A percentile compares a stretch with the other conserved stretches of the same genome.
Evolutionary conservation across 2,888 invertebrate species (phyloP).

Genomic region (Alcis repandata): DNA sequence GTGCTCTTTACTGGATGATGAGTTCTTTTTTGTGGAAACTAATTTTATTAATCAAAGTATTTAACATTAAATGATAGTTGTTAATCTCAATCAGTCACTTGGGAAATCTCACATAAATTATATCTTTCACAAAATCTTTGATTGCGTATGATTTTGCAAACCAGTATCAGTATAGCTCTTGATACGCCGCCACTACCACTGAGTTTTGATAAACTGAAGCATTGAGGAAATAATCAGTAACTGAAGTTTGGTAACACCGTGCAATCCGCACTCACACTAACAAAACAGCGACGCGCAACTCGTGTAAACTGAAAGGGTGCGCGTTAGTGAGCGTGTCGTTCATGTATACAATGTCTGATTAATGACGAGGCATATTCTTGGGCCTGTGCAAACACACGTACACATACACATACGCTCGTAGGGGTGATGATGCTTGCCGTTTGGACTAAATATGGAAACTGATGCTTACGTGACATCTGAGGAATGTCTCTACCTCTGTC

Average conservation of each 20-base stretch:
- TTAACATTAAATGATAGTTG: not conserved
- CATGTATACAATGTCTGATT: constrained; percentile 55
- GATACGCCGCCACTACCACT: not conserved
- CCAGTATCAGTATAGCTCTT: not conserved
- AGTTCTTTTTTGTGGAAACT: not conserved
- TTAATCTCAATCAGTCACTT: not conserved
- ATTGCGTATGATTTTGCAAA: not conserved
- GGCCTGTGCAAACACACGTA: constrained; percentile 39
- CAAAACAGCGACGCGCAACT: constrained; percentile 38
- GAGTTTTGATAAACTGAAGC: not conserved
- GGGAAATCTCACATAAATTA: not conserved
- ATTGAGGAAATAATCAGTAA: not conserved
- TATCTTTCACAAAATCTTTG: not conserved
- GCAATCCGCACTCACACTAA: constrained; percentile 48
- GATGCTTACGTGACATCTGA: constrained; percentile 66
- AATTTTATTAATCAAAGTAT: not conserved
- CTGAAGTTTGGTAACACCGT: constrained; percentile 40
- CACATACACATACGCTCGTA: constrained; percentile 12
- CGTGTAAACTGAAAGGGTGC: constrained; percentile 58
- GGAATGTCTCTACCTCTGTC: constrained; percentile 53
- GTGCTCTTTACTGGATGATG: too few relatives aligned
- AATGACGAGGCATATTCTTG: constrained; percentile 62
- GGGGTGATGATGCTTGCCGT: constrained; percentile 52
- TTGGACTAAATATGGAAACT: constrained; percentile 71
- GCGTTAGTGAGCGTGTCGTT: constrained; percentile 55